phyloP scores from a whole-genome alignment of 1,140 invertebrate species.

The Paraescarpia echinospica region DNA sequence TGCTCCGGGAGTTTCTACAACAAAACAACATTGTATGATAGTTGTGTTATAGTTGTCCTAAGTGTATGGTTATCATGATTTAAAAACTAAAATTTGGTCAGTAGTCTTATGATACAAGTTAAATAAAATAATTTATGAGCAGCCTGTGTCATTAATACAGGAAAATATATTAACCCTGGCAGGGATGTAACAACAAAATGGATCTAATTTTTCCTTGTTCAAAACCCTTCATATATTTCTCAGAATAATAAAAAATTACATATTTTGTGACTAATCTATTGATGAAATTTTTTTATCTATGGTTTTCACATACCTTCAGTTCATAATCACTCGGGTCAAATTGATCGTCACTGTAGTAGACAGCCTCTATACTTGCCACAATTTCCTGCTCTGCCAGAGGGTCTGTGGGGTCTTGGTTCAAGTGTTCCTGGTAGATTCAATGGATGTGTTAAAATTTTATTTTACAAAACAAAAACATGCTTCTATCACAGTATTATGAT shows the following conservation, averaged over 20 bases:
- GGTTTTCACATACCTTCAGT: slow-evolving; percentile 60
- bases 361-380: slow-evolving; percentile 70
- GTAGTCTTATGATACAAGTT: too few species aligned
- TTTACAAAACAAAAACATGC: background rate
- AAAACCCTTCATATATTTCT: background rate
- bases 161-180: too few species aligned
- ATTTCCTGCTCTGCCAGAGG: slow-evolving; percentile 74
- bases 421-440: slow-evolving; percentile 12
- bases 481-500: too few species aligned
- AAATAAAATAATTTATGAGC: too few species aligned
- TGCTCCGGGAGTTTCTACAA: slow-evolving; percentile 66
- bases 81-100: too few species aligned
- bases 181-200: too few species aligned
- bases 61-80: too few species aligned
- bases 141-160: too few species aligned
- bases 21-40: background rate
- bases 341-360: slow-evolving; percentile 67
- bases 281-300: background rate
- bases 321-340: slow-evolving; percentile 73
- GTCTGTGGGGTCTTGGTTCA: slow-evolving; percentile 50
- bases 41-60: too few species aligned
- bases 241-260: background rate
- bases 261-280: background rate
- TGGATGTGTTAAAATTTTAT: too few species aligned
- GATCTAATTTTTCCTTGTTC: too few species aligned